Percentiles rank a stretch among this genome's conserved stretches.
Conservation (phyloP, 2,113 vertebrate species). For the Circaetus gallicus region DNA sequence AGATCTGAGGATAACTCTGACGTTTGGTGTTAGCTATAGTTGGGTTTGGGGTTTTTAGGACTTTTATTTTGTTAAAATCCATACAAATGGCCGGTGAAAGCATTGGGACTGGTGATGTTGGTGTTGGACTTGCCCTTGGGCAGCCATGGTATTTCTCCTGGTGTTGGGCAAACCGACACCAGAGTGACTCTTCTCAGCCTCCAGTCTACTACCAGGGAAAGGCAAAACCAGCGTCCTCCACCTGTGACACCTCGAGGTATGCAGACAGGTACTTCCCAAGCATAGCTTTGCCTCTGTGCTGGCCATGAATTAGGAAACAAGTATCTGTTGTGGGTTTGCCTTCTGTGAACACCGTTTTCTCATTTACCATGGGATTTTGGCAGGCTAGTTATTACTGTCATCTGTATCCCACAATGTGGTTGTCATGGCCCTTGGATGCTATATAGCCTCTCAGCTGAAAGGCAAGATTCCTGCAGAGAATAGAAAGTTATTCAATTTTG, state of each 20-base stretch:
- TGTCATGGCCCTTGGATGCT: neutral
- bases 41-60: neutral
- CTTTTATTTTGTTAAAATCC: neutral
- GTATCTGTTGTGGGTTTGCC: neutral
- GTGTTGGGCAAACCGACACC: neutral
- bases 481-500: neutral
- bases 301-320: neutral
- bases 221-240: neutral
- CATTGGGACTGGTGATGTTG: no score
- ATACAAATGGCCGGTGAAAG: neutral
- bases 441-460: no score
- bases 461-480: neutral
- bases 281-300: neutral
- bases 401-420: neutral
- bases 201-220: neutral
- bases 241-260: neutral
- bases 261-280: neutral
- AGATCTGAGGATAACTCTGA: neutral
- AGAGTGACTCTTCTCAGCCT: neutral
- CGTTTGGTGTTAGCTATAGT: neutral
- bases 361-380: neutral
- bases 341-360: neutral
- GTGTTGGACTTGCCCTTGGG: neutral
- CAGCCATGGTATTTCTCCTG: neutral
- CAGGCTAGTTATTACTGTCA: no score